A percentile compares a stretch with the other conserved stretches of the same genome.
phyloP scores from a whole-genome alignment of 2,888 invertebrate genomes.

The Trichacis sp. region DNA sequence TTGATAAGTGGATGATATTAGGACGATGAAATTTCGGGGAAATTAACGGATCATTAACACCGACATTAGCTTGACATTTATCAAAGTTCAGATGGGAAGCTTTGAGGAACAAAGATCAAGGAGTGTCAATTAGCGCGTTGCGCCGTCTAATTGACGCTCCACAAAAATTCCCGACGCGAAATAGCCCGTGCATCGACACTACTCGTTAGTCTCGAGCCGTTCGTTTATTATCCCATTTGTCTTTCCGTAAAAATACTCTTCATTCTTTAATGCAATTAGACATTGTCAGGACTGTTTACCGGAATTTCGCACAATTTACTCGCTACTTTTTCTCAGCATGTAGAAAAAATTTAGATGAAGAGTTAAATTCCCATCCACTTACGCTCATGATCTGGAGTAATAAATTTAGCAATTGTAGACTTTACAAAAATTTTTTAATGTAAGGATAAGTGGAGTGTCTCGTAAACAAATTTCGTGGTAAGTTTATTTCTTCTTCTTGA shows the following conservation, averaged over 20 bases:
- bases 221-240: constrained; percentile 2
- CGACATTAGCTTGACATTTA: constrained; percentile 14
- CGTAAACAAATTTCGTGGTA: too few relatives aligned
- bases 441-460: too few relatives aligned
- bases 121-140: constrained; percentile 4
- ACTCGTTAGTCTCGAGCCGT: constrained; percentile 12
- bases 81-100: constrained; percentile 10
- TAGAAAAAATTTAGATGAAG: too few relatives aligned
- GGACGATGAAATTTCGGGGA: background rate
- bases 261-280: background rate
- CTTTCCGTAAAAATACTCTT: background rate
- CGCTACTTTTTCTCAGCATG: too few relatives aligned
- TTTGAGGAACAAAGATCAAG: constrained; percentile 11
- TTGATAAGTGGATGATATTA: too few relatives aligned
- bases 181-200: constrained; percentile 5
- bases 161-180: constrained; percentile 1
- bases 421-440: too few relatives aligned
- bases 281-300: background rate
- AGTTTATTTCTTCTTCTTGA: too few relatives aligned
- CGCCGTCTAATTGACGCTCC: constrained; percentile 7
- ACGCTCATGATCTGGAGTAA: too few relatives aligned
- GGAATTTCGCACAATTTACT: background rate
- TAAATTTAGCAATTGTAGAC: too few relatives aligned
- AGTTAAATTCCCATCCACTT: too few relatives aligned
- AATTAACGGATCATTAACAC: background rate